Base-by-base conservation (phyloP, 1,140 invertebrate genomes). In the Hyposmocoma kahamanoa region DNA sequence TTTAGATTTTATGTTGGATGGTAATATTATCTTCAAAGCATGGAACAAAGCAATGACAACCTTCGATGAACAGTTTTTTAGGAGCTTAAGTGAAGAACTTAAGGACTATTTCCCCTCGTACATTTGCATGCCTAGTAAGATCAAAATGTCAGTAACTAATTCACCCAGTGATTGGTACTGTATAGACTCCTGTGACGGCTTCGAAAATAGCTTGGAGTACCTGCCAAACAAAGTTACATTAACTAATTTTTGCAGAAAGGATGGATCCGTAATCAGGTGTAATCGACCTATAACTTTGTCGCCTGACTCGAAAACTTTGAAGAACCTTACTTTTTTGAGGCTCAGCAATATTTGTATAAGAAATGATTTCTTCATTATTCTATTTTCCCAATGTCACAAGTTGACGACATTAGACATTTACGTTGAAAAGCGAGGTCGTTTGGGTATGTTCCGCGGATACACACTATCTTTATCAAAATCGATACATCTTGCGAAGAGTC, bases 21-120 rank as follows among this genome's bases (percentile, higher is more conserved):
- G 51, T 1, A 57, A 61, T 47, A 57, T 61, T 11, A 48, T 61
- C 6, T 61, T 61, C 28, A 57, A 54, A 42, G 59, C 59, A 21
- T 61, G 59, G 59, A 57, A 54, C 13, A 61, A 57, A 42, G 15
- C 13, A 2, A 50, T 21, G 6, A 54, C 32, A 8, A 47, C 15
- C 3, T 61, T 61, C 43, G 42, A 61, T 36, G 45, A 48, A 11
- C n/a, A 15, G 0, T 61, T 62, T 17, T 57, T 58, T 17, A 39
- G 32, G 17, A 41, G 28, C 18, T n/a, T 62, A 26, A 19, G 34
- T 5, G 15, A 38, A 13, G 55, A 57, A 22, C 39, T 62, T 20
- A 49, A 48, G 30, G 42, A 62, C 44, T 62, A 52, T 42, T 62
- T 62, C 17, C 59, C 59, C 0, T 52, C 51, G 13, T 62, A 54